Evolutionary conservation across 2,888 invertebrate species (phyloP).

Genomic region (Tridacna gigas): DNA sequence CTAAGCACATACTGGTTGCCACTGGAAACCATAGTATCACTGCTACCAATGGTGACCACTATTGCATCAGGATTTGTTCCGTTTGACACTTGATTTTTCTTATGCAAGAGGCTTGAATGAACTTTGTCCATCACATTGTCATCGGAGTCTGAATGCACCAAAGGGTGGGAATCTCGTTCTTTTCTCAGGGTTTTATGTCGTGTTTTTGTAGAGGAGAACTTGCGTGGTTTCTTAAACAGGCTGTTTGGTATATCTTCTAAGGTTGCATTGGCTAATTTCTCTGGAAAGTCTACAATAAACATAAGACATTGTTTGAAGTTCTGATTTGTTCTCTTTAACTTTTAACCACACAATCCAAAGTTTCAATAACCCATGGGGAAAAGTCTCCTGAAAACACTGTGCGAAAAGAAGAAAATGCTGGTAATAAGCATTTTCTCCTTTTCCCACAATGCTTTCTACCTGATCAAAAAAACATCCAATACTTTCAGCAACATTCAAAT

Average conservation of each 20-base stretch:
- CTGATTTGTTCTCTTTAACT: too few relatives aligned
- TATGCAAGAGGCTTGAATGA: conserved; percentile 53
- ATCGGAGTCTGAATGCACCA: conserved; percentile 9
- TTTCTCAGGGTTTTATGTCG: conserved; percentile 15
- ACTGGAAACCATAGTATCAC: background rate
- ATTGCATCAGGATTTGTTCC: conserved; percentile 56
- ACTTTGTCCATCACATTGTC: background rate
- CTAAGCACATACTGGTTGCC: conserved; percentile 16
- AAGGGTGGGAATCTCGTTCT: background rate
- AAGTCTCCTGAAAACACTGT: too few relatives aligned
- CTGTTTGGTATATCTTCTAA: conserved; percentile 79
- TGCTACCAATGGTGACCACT: conserved; percentile 9
- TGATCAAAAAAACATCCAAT: too few relatives aligned
- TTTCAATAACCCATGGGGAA: too few relatives aligned
- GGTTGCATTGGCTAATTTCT: conserved; percentile 76
- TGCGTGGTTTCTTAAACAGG: conserved; percentile 63
- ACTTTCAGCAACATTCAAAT: too few relatives aligned
- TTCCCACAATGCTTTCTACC: too few relatives aligned
- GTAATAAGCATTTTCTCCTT: too few relatives aligned
- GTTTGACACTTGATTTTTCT: conserved; percentile 76
- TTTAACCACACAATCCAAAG: too few relatives aligned
- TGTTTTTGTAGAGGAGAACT: conserved; percentile 2
- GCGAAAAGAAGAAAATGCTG: too few relatives aligned
- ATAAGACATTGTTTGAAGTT: too few relatives aligned
- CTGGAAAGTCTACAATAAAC: conserved; percentile 80